Conservation (phyloP, 2,797 vertebrate species). For the Mycteria americana region DNA sequence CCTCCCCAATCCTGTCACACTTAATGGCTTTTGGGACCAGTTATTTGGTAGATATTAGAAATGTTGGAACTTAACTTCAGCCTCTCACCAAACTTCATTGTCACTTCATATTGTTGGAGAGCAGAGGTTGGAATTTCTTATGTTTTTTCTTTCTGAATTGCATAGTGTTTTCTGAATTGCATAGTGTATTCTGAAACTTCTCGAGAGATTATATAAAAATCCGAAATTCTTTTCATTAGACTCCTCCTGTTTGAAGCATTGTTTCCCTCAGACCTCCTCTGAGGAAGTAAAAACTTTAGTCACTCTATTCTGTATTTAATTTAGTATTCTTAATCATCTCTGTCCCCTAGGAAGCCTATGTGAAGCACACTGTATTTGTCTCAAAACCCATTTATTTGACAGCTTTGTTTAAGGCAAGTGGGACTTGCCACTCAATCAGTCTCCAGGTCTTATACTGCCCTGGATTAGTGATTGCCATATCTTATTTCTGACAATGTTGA, state of each 20-base stretch:
- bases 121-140: neutral
- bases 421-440: neutral
- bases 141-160: neutral
- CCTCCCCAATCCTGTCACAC: accelerated
- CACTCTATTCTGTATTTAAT: neutral
- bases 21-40: neutral
- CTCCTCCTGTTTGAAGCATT: neutral
- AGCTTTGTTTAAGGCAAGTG: neutral
- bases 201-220: neutral
- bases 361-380: neutral
- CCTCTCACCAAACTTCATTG: neutral
- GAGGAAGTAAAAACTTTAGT: neutral
- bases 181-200: neutral
- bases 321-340: neutral
- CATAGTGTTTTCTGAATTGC: neutral
- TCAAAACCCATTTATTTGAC: neutral
- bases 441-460: neutral
- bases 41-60: neutral
- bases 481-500: neutral
- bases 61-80: neutral
- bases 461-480: neutral
- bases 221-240: neutral
- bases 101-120: neutral
- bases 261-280: neutral
- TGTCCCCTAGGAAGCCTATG: neutral